Percentiles rank a stretch among this genome's conserved stretches.
phyloP scores from a whole-genome alignment of 2,113 vertebrate species.

The Bagarius yarrelli region DNA sequence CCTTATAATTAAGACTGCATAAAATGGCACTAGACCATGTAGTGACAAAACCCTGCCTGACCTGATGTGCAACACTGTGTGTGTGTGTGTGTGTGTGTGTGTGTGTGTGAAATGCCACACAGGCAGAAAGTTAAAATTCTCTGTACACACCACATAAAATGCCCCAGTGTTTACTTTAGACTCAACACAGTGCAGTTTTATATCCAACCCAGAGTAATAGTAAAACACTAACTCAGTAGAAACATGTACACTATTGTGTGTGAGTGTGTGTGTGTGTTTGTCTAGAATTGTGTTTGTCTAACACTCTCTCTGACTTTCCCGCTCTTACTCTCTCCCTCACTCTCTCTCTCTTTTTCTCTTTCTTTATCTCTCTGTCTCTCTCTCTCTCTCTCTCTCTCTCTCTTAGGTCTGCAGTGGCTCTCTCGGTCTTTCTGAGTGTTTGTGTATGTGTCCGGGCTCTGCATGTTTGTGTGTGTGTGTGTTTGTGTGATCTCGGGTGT shows the following conservation, averaged over 20 bases:
- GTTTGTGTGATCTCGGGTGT: not conserved
- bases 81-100: constrained; percentile 15
- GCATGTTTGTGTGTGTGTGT: constrained; percentile 1
- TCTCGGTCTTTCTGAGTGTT: not conserved
- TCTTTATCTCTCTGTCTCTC: not conserved
- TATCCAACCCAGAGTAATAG: too few relatives aligned
- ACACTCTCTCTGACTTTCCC: not conserved
- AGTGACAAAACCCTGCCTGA: not conserved
- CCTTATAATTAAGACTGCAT: constrained; percentile 12
- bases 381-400: not conserved
- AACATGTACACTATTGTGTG: too few relatives aligned
- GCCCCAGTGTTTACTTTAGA: too few relatives aligned
- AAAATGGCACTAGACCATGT: not conserved
- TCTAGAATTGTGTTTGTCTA: too few relatives aligned
- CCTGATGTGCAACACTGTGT: not conserved
- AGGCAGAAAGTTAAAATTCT: not conserved
- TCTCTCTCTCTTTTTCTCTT: not conserved
- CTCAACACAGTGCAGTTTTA: too few relatives aligned
- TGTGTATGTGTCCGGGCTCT: not conserved
- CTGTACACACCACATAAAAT: too few relatives aligned
- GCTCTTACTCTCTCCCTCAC: not conserved
- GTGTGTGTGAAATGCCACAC: too few relatives aligned
- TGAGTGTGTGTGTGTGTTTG: too few relatives aligned
- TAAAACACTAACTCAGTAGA: too few relatives aligned
- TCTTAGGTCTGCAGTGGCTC: not conserved